These are phyloP conservation scores for Cheilinus undulatus DNA, from an alignment of 2,113 vertebrate genomes.

Conservation along the genomic window DNA sequence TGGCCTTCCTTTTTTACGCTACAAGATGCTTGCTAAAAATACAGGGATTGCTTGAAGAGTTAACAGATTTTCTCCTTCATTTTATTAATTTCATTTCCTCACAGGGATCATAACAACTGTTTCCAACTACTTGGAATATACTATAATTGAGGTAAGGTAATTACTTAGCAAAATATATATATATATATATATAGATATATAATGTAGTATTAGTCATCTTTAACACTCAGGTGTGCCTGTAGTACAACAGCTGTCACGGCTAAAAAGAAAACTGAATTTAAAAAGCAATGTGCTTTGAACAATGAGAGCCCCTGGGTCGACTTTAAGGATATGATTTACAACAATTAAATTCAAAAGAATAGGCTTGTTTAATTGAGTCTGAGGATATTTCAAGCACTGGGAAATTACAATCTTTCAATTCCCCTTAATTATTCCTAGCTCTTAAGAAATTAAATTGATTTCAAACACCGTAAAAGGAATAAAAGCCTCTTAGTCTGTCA, in stretches of 20 bases:
- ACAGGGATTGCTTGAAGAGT: too few relatives aligned
- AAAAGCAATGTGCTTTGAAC: background rate
- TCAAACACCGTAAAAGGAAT: slow-evolving; percentile 19
- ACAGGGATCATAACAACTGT: too few relatives aligned
- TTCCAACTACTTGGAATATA: too few relatives aligned
- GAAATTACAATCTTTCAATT: slow-evolving; percentile 21
- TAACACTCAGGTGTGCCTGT: slow-evolving; percentile 4
- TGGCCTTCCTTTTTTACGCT: too few relatives aligned
- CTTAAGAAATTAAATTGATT: slow-evolving; percentile 13
- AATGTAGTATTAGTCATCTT: too few relatives aligned
- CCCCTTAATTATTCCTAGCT: slow-evolving; percentile 3
- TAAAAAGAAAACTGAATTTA: background rate
- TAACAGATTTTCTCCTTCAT: too few relatives aligned
- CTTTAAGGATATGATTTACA: background rate
- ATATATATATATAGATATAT: too few relatives aligned
- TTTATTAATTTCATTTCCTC: too few relatives aligned
- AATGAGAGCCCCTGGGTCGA: background rate
- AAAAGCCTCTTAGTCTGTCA: slow-evolving; percentile 6
- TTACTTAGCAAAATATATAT: too few relatives aligned
- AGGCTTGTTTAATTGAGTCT: background rate
- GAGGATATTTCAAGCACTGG: background rate
- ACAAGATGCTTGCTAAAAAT: too few relatives aligned
- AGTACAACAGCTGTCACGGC: background rate
- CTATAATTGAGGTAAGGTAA: too few relatives aligned
- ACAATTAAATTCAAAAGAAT: background rate